Evolutionary conservation across 2,797 vertebrate genomes (phyloP).

Genomic region (Anguilla obscura): DNA sequence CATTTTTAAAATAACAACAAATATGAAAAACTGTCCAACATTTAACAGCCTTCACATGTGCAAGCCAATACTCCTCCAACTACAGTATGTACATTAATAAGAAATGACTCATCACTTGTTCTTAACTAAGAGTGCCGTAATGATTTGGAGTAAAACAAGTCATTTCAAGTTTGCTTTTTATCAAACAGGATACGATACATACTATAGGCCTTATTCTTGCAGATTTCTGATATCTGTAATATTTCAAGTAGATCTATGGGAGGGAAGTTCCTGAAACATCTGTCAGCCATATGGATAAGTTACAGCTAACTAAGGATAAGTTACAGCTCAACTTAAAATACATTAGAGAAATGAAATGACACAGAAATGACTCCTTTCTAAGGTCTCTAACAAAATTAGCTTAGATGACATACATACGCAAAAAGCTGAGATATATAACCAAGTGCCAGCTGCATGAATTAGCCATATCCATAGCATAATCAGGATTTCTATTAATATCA

Average conservation of each 20-base stretch:
- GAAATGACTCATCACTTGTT: neutral
- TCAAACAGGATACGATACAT: neutral
- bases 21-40: neutral
- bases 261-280: constrained; percentile 2
- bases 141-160: neutral
- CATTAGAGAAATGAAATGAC: neutral
- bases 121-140: neutral
- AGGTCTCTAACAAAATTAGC: neutral
- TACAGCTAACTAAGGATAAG: too few relatives aligned
- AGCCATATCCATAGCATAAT: neutral
- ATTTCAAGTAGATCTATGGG: neutral
- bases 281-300: neutral
- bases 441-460: neutral
- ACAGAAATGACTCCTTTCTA: neutral
- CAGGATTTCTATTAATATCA: neutral
- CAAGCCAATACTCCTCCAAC: neutral
- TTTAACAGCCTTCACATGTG: neutral
- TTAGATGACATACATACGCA: neutral
- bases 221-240: neutral
- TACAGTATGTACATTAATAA: neutral
- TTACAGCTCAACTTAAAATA: neutral
- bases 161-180: neutral
- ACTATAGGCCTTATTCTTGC: neutral
- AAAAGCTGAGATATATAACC: neutral
- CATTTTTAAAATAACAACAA: neutral